Percentiles rank a stretch among this genome's conserved stretches.
These are phyloP conservation scores for Drosophila planitibia DNA, from an alignment of 2,888 invertebrate species.

Conservation along the genomic window DNA sequence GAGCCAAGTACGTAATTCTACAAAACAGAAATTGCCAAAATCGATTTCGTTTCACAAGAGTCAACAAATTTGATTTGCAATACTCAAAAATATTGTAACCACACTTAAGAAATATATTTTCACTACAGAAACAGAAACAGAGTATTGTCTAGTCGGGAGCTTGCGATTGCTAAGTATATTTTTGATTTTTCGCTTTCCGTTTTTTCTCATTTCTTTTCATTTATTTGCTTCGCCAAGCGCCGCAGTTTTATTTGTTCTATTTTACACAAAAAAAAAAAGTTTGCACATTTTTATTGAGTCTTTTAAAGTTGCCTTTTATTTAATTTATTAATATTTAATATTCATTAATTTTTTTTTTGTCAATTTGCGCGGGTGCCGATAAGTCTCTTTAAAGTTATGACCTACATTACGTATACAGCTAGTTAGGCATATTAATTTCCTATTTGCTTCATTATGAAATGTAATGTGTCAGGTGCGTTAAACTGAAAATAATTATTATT, in stretches of 20 bases:
- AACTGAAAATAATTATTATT: constrained; percentile 23
- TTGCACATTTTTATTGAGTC: constrained; percentile 16
- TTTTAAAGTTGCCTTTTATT: constrained; percentile 8
- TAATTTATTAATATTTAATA: not conserved
- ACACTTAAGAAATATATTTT: not conserved
- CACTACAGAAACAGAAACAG: not conserved
- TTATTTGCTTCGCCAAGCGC: constrained; percentile 46
- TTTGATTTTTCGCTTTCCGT: constrained; percentile 1
- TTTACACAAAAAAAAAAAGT: constrained; percentile 8
- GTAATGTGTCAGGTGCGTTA: constrained; percentile 8
- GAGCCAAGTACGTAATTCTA: not conserved
- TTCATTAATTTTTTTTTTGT: constrained; percentile 26
- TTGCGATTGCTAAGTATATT: not conserved
- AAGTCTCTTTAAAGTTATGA: constrained; percentile 4
- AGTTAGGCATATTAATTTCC: constrained; percentile 12
- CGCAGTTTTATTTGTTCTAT: constrained; percentile 54
- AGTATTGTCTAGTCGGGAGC: not conserved
- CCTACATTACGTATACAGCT: constrained; percentile 35
- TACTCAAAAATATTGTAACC: not conserved
- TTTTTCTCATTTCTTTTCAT: constrained; percentile 23
- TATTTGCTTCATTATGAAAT: constrained; percentile 12
- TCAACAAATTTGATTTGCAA: not conserved
- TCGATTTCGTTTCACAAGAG: not conserved
- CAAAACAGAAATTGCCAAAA: not conserved
- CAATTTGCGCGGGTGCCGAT: constrained; percentile 25